Evolutionary conservation across 64 coral and sea anemone genomes (phyloP), one percentile per base, ranked within the genome.

Genomic region (Montipora capricornis): DNA sequence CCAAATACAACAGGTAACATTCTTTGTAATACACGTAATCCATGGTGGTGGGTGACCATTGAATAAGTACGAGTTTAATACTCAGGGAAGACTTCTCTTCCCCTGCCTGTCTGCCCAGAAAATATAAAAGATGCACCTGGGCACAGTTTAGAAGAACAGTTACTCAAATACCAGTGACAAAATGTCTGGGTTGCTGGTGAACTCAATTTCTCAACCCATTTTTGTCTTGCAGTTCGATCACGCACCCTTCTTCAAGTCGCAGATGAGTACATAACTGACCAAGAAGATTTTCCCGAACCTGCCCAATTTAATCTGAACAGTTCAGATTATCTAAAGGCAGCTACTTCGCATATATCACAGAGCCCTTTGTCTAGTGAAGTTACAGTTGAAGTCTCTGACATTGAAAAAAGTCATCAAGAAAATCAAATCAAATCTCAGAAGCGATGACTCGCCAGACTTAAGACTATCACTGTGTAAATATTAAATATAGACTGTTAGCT

Each of bases 171-270:
- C 29, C 29, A 37, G 29, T 37, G 29, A 1, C 29, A 37, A 37
- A 37, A 37, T 37, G 29, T 37, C 29, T 37, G 29, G 29, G 29
- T 37, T 37, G 29, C 29, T 37, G 0, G 29, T 37, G 29, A 37
- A 37, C 29, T 37, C 29, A 37, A 37, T 37, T 37, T 37, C 29
- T 37, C 29, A 37, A 37, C 29, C 29, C 29, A 37, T 22, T 49
- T 9, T 44, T 87, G n/a, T 50, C 48, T 69, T 88, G 45, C 44
- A 93, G 92, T 93, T 73, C 92, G 92, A 55, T 93, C 92, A 16
- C 92, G 92, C 46, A 93, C 92, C 45, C 85, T 93, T 80, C 92
- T 93, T 55, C 92, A 93, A 75, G 84, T 93, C 16, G 16, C 74
- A 24, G 92, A 93, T 20, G 92, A 93, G 7, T 92, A 92, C 44